Base-by-base conservation (phyloP, 2,888 invertebrate species). In the Tyria jacobaeae region DNA sequence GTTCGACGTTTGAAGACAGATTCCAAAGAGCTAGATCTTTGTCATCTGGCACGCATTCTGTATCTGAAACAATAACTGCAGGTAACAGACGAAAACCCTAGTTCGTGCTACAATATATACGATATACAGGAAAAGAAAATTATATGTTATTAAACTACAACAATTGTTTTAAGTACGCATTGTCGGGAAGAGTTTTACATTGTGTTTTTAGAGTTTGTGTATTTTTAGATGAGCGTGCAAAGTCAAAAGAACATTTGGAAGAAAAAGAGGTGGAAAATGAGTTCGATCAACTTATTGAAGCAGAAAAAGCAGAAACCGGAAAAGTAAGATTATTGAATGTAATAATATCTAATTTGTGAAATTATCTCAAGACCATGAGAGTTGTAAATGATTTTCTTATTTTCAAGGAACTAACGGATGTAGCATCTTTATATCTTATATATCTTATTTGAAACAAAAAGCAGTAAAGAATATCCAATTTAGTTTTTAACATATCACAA, bases 231-330 rank as follows among this genome's bases (percentile, higher is more conserved):
- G 93, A 92, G 60, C 84, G 89, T 4, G 89, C 91, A 34, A 94
- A 94, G 27, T 88, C 57, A 14, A 70, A 69, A 44, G 56, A 68
- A 55, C 58, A 65, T 31, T 25, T 61, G 21, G 60, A 67, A 2
- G 69, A 65, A 47, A 41, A 66, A 25, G 62, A 62, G 9, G 55
- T 51, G 31, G 44, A 68, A 41, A 25, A 62, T 5, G 49, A 66
- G 47, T 68, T 63, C 39, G 70, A 97, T 79, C 97, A 97, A 89
- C 94, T 99, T 14, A 99, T 99, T 72, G 98, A 99, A 89, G 95
- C 95, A 0, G 99, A 99, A 85, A 97, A 96, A 86, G 94, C 98
- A 0, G 98, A 98, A 94, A 98, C 97, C 0, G 99, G 99, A 78
- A 97, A 97, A 83, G 98, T 97, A 89, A 95, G 95, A 79, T 5